Conservation (phyloP, 2,888 invertebrate species). For the Volucella inflata region DNA sequence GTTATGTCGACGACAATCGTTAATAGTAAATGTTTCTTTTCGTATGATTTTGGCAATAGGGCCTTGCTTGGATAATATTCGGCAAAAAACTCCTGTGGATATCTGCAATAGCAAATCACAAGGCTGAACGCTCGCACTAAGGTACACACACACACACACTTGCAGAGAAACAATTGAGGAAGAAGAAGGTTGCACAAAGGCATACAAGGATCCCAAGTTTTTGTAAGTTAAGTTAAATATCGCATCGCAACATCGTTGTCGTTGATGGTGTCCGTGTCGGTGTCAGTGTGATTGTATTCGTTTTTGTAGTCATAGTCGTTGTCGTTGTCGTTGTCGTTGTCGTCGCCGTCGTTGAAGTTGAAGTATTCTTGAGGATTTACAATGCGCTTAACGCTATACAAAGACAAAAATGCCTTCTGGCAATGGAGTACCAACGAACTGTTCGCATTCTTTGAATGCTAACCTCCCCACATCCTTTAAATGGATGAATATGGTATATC, state of each 20-base stretch:
- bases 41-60: conserved; percentile 72
- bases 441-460: conserved; percentile 69
- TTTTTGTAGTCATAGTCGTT: conserved; percentile 13
- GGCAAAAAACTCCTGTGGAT: conserved; percentile 73
- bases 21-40: conserved; percentile 68
- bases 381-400: conserved; percentile 71
- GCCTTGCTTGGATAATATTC: conserved; percentile 59
- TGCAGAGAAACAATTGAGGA: background rate
- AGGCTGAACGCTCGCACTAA: conserved; percentile 45
- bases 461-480: conserved; percentile 8
- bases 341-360: conserved; percentile 67
- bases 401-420: conserved; percentile 69
- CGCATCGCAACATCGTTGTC: conserved; percentile 58
- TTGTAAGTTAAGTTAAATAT: conserved; percentile 60
- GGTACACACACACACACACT: conserved; percentile 12
- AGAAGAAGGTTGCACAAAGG: conserved; percentile 51
- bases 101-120: conserved; percentile 75
- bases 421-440: conserved; percentile 58
- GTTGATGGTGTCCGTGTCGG: conserved; percentile 63
- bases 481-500: conserved; percentile 68
- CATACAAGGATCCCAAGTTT: conserved; percentile 54
- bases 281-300: conserved; percentile 37
- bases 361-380: conserved; percentile 76
- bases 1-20: conserved; percentile 60
- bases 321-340: conserved; percentile 9